phyloP scores from a whole-genome alignment of 2,797 vertebrate genomes.

The Helarctos malayanus region DNA sequence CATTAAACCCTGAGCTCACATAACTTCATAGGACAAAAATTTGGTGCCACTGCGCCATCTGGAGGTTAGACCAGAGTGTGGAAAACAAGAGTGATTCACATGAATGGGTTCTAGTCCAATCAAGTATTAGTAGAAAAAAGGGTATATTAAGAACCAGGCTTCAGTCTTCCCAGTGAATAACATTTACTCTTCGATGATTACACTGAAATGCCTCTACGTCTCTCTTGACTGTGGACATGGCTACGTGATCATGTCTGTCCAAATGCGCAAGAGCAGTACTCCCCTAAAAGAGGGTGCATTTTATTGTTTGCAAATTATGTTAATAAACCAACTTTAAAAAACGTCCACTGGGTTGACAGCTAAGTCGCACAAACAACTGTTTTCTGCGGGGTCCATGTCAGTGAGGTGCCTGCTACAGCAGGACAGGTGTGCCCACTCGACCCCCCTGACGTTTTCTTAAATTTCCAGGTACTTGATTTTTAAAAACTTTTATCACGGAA shows the following conservation, averaged over 20 bases:
- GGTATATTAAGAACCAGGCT: not conserved
- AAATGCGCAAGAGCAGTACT: not conserved
- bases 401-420: fast-evolving
- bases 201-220: not conserved
- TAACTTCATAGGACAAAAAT: not conserved
- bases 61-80: not conserved
- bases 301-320: not conserved
- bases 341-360: not conserved
- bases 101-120: not conserved
- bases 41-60: not conserved
- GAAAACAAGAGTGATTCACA: not conserved
- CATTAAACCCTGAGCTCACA: not conserved
- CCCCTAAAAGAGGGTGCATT: not conserved
- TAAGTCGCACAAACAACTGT: too few relatives aligned
- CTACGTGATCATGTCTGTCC: not conserved
- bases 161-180: not conserved
- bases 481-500: not conserved
- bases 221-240: not conserved
- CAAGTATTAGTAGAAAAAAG: not conserved
- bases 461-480: not conserved
- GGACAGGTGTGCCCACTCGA: not conserved
- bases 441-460: not conserved
- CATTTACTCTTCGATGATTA: not conserved
- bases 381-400: not conserved
- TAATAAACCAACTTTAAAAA: not conserved